phyloP scores from a whole-genome alignment of 2,797 vertebrate genomes.

The Thamnophis elegans region DNA sequence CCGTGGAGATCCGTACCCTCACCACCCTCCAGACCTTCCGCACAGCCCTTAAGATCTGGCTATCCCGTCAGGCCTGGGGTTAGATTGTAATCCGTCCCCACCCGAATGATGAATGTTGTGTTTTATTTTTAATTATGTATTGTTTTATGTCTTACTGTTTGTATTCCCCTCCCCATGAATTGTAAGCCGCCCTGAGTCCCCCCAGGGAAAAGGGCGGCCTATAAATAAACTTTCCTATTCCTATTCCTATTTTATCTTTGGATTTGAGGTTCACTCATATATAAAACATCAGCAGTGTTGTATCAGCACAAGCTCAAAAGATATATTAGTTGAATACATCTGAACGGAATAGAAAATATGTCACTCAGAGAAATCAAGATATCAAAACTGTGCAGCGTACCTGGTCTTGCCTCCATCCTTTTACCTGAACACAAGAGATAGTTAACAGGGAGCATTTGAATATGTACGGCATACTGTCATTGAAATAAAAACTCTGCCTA shows the following conservation, averaged over 20 bases:
- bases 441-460: conserved; percentile 2
- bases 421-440: conserved; percentile 19
- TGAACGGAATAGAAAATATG: conserved; percentile 1
- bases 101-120: too few species aligned
- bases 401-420: neutral
- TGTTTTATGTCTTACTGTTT: too few species aligned
- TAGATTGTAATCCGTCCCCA: too few species aligned
- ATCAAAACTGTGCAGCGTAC: neutral
- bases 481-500: neutral
- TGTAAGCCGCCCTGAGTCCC: too few species aligned
- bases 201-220: too few species aligned
- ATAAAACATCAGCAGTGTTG: neutral
- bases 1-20: too few species aligned
- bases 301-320: neutral
- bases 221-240: too few species aligned
- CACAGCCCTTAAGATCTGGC: too few species aligned
- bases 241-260: neutral
- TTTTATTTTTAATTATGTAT: too few species aligned
- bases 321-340: neutral
- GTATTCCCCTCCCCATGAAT: too few species aligned
- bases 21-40: too few species aligned
- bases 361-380: neutral
- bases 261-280: neutral
- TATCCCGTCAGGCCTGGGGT: too few species aligned
- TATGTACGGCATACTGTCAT: neutral